These are phyloP conservation scores for Mastigias papua DNA, from an alignment of 30 jellyfish, hydroid and myxozoan genomes.

Conservation along the genomic window DNA sequence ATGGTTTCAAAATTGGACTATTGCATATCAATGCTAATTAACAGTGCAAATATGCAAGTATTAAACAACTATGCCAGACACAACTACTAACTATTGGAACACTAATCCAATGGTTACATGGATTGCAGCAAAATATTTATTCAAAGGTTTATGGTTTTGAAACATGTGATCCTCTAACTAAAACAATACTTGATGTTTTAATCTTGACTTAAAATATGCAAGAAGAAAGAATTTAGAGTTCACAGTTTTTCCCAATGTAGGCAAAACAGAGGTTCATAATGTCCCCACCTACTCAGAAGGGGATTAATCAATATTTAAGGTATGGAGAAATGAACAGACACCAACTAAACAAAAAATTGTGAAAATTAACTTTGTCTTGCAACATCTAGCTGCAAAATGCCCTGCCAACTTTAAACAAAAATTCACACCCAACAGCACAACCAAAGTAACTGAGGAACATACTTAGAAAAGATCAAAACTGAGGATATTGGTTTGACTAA, in stretches of 20 bases:
- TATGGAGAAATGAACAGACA: not conserved
- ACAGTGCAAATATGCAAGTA: not conserved
- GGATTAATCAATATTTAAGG: slow-evolving; percentile 3
- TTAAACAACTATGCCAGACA: not conserved
- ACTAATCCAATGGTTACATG: not conserved
- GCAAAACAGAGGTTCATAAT: slow-evolving; percentile 3
- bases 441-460: too few species aligned
- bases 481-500: too few species aligned
- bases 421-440: too few species aligned
- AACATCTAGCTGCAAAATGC: too few species aligned
- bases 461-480: too few species aligned
- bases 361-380: too few species aligned
- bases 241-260: not conserved
- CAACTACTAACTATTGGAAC: not conserved
- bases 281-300: not conserved
- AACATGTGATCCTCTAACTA: not conserved
- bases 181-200: slow-evolving; percentile 1
- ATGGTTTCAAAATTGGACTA: too few species aligned
- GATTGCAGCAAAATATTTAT: not conserved
- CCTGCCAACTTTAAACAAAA: too few species aligned
- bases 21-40: too few species aligned
- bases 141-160: not conserved
- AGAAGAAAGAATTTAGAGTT: not conserved
- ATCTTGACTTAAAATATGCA: slow-evolving; percentile 1
- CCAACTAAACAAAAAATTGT: not conserved